Evolutionary conservation across 2,888 invertebrate genomes (phyloP).

Genomic region (Argynnis bischoffii): DNA sequence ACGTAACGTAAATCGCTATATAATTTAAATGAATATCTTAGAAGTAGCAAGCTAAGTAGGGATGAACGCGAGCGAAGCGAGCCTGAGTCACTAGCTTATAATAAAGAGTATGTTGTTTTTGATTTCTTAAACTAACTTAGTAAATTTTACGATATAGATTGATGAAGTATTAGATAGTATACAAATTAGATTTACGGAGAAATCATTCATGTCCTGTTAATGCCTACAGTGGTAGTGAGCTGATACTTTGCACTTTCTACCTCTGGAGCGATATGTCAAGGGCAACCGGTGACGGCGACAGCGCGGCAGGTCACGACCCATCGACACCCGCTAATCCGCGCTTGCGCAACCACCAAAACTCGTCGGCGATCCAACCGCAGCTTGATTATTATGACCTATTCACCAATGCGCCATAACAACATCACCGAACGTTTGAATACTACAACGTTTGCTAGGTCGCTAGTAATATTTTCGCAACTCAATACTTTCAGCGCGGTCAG

Average conservation of each 20-base stretch:
- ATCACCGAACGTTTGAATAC: conserved; percentile 36
- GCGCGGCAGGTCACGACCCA: conserved; percentile 56
- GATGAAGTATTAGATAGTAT: no score
- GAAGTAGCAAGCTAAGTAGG: no score
- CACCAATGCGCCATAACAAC: conserved; percentile 33
- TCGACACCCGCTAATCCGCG: conserved; percentile 49
- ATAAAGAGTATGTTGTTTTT: conserved; percentile 36
- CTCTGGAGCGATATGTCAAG: conserved; percentile 71
- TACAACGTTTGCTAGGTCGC: conserved; percentile 24
- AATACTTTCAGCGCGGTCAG: conserved; percentile 56
- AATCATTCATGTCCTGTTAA: conserved; percentile 40
- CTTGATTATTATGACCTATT: conserved; percentile 34
- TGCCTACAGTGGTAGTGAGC: conserved; percentile 35
- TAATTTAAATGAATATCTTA: no score
- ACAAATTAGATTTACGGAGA: not conserved
- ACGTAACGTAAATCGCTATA: no score
- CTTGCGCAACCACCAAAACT: conserved; percentile 49
- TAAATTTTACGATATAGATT: no score
- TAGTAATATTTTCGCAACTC: conserved; percentile 43
- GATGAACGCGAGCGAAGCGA: no score
- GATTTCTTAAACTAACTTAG: conserved; percentile 33
- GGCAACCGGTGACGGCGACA: conserved; percentile 56
- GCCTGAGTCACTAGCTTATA: no score
- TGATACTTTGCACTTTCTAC: conserved; percentile 66
- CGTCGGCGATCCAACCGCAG: conserved; percentile 37